Evolutionary conservation across 2,888 invertebrate genomes (phyloP).

Genomic region (Scelioninae gen. 1): DNA sequence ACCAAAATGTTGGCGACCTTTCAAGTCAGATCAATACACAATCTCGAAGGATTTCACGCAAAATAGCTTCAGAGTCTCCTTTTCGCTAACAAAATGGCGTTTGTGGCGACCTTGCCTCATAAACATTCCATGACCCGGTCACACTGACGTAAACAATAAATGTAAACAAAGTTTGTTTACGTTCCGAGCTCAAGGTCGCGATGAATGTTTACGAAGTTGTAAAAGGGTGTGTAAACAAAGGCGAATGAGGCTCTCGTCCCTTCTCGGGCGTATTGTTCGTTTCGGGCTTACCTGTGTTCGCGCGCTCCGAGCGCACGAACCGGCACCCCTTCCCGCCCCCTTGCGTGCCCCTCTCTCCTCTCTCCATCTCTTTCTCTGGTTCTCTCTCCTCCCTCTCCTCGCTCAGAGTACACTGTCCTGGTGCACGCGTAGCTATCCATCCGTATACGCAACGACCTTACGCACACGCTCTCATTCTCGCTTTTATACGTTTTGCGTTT

Average conservation of each 20-base stretch:
- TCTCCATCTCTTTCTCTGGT: conserved; percentile 19
- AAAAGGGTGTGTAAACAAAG: conserved; percentile 29
- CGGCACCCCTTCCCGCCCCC: conserved; percentile 43
- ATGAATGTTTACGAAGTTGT: conserved; percentile 18
- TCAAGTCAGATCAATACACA: no score
- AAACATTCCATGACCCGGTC: conserved; percentile 52
- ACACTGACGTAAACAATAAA: conserved; percentile 48
- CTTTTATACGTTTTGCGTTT: conserved; percentile 58
- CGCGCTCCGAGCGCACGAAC: conserved; percentile 37
- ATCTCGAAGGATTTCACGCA: no score
- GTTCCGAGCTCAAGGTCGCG: conserved; percentile 36
- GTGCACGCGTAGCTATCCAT: conserved; percentile 69
- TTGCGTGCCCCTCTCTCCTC: conserved; percentile 5
- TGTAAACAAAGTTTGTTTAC: conserved; percentile 56
- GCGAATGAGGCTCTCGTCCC: conserved; percentile 7
- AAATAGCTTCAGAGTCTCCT: no score
- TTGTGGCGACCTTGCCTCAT: conserved; percentile 25
- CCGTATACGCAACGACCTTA: conserved; percentile 76
- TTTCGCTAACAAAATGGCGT: no score
- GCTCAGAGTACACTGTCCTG: conserved; percentile 74
- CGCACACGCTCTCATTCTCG: conserved; percentile 72
- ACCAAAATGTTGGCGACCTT: no score
- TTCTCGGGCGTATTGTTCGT: conserved; percentile 30
- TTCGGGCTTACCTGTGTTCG: conserved; percentile 45
- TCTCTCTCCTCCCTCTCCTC: conserved; percentile 22